Evolutionary conservation across 2,888 invertebrate genomes (phyloP).

Genomic region (Napeogenes inachia): DNA sequence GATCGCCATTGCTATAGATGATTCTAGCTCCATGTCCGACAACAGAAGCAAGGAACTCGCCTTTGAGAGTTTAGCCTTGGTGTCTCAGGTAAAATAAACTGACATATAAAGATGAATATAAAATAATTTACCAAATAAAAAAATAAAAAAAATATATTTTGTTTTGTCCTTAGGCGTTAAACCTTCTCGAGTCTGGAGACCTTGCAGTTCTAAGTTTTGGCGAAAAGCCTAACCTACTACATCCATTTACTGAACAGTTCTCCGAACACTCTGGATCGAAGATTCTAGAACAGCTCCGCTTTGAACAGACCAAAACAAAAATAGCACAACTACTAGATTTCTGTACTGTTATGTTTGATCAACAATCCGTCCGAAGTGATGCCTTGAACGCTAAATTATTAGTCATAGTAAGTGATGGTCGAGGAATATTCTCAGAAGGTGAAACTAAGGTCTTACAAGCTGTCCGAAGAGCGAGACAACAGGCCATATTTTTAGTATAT

Average conservation of each 20-base stretch:
- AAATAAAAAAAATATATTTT: neutral
- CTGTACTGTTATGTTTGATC: constrained; percentile 79
- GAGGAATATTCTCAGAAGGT: constrained; percentile 94
- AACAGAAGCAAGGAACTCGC: constrained; percentile 93
- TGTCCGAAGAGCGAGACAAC: constrained; percentile 86
- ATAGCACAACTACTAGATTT: constrained; percentile 90
- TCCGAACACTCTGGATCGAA: constrained; percentile 91
- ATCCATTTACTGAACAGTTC: constrained; percentile 90
- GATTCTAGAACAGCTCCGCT: constrained; percentile 87
- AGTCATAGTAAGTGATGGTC: constrained; percentile 95
- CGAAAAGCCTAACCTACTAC: constrained; percentile 89
- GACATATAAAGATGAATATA: neutral
- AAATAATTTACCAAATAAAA: neutral
- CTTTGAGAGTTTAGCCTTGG: constrained; percentile 95
- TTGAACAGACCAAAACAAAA: constrained; percentile 93
- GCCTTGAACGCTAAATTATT: constrained; percentile 88
- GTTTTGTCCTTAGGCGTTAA: constrained; percentile 81
- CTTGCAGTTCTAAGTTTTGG: constrained; percentile 95
- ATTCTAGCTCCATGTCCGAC: constrained; percentile 94
- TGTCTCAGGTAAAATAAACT: constrained; percentile 77
- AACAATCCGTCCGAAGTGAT: constrained; percentile 68
- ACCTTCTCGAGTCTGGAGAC: constrained; percentile 95
- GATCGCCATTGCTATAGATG: constrained; percentile 96
- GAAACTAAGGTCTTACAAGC: constrained; percentile 84
- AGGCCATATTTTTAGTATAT: constrained; percentile 95